Percentiles rank a stretch among this genome's conserved stretches.
These are phyloP conservation scores for Centruroides vittatus DNA, from an alignment of 1,140 invertebrate genomes.

Conservation along the genomic window DNA sequence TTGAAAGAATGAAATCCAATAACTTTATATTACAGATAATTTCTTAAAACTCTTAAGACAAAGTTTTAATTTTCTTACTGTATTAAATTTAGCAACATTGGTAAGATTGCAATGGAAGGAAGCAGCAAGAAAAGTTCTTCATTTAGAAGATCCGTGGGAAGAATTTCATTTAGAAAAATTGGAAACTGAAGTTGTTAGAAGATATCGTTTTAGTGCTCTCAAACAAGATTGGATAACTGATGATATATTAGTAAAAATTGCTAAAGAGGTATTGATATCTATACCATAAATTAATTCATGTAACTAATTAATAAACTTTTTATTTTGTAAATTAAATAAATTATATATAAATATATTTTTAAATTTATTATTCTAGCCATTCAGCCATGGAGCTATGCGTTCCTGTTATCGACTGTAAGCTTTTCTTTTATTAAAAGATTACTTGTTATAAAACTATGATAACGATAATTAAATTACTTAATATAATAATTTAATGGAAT, in stretches of 20 bases:
- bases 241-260: slow-evolving; percentile 36
- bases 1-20: too few relatives aligned
- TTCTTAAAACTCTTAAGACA: too few relatives aligned
- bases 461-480: too few relatives aligned
- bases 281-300: too few relatives aligned
- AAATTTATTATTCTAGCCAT: slow-evolving; percentile 24
- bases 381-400: slow-evolving; percentile 42
- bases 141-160: slow-evolving; percentile 31
- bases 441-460: too few relatives aligned
- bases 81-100: not conserved
- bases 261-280: slow-evolving; percentile 22
- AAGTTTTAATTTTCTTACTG: too few relatives aligned
- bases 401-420: slow-evolving; percentile 41
- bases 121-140: slow-evolving; percentile 21
- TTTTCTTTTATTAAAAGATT: not conserved
- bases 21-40: too few relatives aligned
- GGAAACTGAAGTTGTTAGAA: slow-evolving; percentile 26
- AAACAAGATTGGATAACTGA: slow-evolving; percentile 33
- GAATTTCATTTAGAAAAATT: slow-evolving; percentile 31
- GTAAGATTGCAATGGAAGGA: slow-evolving; percentile 19
- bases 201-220: slow-evolving; percentile 33
- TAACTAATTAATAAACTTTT: too few relatives aligned
- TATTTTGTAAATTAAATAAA: too few relatives aligned
- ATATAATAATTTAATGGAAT: too few relatives aligned
- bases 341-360: not conserved